Conservation (phyloP, 1,140 invertebrate species). For the Drosophila prosaltans region DNA sequence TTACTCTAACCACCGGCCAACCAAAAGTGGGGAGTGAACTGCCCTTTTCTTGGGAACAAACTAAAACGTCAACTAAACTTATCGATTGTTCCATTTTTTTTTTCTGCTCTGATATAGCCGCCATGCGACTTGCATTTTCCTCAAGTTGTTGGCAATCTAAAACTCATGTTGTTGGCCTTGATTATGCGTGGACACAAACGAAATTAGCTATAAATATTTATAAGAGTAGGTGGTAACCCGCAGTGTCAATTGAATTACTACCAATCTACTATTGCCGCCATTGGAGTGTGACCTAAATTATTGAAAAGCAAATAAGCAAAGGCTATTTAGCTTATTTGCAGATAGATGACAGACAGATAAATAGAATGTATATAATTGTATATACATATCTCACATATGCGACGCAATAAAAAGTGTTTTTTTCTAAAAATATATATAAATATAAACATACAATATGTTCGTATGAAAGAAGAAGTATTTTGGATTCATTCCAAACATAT, state of each 20-base stretch:
- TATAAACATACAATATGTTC: slow-evolving; percentile 30
- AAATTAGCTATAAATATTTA: slow-evolving; percentile 60
- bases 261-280: not conserved
- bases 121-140: slow-evolving; percentile 43
- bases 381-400: slow-evolving; percentile 16
- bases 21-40: no score
- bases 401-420: slow-evolving; percentile 55
- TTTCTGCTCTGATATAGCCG: slow-evolving; percentile 8
- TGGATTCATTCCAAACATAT: slow-evolving; percentile 64
- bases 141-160: slow-evolving; percentile 24
- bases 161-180: slow-evolving; percentile 41
- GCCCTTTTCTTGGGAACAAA: no score
- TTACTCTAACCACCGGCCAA: no score
- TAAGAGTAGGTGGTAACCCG: slow-evolving; percentile 20
- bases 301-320: not conserved
- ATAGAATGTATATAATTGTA: not conserved
- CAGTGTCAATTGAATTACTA: slow-evolving; percentile 18
- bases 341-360: slow-evolving; percentile 8
- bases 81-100: slow-evolving; percentile 50
- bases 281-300: slow-evolving; percentile 16
- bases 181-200: slow-evolving; percentile 2
- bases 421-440: slow-evolving; percentile 49
- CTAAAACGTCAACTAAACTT: no score
- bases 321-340: slow-evolving; percentile 6
- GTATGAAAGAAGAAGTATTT: slow-evolving; percentile 46